phyloP scores from a whole-genome alignment of 1,140 invertebrate genomes.

The Ericerus pela region DNA sequence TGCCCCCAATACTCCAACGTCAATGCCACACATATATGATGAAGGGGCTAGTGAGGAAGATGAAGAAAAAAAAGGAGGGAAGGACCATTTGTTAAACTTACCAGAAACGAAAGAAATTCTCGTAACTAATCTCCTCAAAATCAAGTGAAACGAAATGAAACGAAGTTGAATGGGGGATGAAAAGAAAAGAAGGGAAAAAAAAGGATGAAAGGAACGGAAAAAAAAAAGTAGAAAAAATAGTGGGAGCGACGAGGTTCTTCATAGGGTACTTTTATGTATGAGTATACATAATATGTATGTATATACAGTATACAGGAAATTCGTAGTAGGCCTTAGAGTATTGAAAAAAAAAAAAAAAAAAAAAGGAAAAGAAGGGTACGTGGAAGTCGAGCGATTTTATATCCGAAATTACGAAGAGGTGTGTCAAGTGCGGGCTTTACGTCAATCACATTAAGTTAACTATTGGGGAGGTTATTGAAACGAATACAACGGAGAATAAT shows the following conservation, averaged over 20 bases:
- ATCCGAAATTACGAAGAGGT: slow-evolving; percentile 1
- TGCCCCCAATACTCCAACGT: too few relatives aligned
- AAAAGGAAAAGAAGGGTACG: background rate
- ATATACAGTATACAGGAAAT: too few relatives aligned
- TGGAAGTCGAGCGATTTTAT: slow-evolving; percentile 7
- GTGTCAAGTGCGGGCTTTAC: slow-evolving; percentile 5
- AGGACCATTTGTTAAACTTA: background rate
- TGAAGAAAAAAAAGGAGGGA: background rate
- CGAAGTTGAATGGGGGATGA: background rate
- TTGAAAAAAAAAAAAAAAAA: too few relatives aligned
- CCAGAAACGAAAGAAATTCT: background rate
- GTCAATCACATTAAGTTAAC: slow-evolving; percentile 11
- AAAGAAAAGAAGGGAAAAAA: too few relatives aligned
- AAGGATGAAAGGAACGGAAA: too few relatives aligned
- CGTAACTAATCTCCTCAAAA: slow-evolving; percentile 1
- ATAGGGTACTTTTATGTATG: too few relatives aligned
- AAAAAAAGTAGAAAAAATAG: too few relatives aligned
- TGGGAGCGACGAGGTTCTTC: too few relatives aligned
- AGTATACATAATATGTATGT: too few relatives aligned
- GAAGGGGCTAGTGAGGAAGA: too few relatives aligned
- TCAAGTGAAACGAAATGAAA: slow-evolving; percentile 4
- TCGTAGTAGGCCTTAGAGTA: too few relatives aligned
- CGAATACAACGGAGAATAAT: slow-evolving; percentile 8
- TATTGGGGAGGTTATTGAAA: slow-evolving; percentile 8
- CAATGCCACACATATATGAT: too few relatives aligned